These are phyloP conservation scores for Mesocentrotus franciscanus DNA, from an alignment of 53 echinoderm and acorn worm species.

Conservation along the genomic window DNA sequence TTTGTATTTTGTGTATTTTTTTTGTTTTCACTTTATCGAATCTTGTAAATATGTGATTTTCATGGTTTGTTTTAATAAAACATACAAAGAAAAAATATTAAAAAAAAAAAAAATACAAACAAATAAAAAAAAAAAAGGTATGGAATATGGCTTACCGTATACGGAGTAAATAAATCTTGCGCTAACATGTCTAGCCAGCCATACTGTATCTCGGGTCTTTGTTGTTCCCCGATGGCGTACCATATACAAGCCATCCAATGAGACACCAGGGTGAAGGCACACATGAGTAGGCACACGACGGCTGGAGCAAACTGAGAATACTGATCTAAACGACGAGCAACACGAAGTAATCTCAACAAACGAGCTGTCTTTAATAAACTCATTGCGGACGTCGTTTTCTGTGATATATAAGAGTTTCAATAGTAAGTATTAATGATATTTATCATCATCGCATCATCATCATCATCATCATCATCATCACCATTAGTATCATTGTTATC, in stretches of 20 bases:
- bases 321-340: slow-evolving; percentile 90
- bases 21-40: no score
- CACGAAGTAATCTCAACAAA: slow-evolving; percentile 88
- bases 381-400: slow-evolving; percentile 97
- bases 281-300: slow-evolving; percentile 92
- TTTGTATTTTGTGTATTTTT: no score
- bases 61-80: no score
- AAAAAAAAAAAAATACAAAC: no score
- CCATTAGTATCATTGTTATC: slow-evolving; percentile 44
- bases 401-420: neutral
- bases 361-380: slow-evolving; percentile 96
- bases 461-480: no score
- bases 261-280: slow-evolving; percentile 86
- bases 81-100: no score
- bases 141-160: neutral
- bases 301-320: slow-evolving; percentile 99
- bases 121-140: no score
- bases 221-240: slow-evolving; percentile 96
- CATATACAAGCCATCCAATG: slow-evolving; percentile 99
- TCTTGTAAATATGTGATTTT: no score
- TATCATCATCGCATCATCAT: neutral
- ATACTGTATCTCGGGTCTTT: slow-evolving; percentile 71
- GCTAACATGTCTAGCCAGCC: slow-evolving; percentile 91
- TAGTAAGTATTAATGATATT: neutral
- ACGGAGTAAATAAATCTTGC: slow-evolving; percentile 68